Percentiles rank a stretch among this genome's conserved stretches.
Conservation (phyloP, 1,140 invertebrate genomes). For the Brachionus koreanus region DNA sequence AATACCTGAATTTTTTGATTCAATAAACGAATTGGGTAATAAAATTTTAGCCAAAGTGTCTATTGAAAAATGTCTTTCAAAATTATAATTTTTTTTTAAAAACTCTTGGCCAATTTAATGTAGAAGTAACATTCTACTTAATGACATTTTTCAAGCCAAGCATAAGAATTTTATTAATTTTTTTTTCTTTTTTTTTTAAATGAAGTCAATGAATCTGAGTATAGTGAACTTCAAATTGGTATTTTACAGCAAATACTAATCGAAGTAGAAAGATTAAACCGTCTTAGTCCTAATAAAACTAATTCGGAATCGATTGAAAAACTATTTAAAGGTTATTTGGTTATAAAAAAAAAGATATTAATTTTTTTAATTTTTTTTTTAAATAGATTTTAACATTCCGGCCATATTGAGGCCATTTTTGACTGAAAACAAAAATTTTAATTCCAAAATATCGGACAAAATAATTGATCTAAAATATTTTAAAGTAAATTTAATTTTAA, state of each 20-base stretch:
- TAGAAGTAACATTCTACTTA: not conserved
- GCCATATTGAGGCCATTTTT: not conserved
- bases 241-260: slow-evolving; percentile 34
- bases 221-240: slow-evolving; percentile 29
- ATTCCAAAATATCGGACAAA: not conserved
- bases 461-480: not conserved
- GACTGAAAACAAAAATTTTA: not conserved
- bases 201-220: slow-evolving; percentile 21
- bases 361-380: not conserved
- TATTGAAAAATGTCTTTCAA: not conserved
- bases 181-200: not conserved
- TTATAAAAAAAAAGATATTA: not conserved
- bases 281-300: not conserved
- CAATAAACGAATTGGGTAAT: slow-evolving; percentile 70
- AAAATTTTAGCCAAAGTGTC: slow-evolving; percentile 12
- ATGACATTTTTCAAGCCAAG: not conserved
- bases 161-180: not conserved
- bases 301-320: slow-evolving; percentile 10
- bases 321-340: slow-evolving; percentile 42
- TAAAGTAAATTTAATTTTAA: not conserved
- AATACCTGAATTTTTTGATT: slow-evolving; percentile 76
- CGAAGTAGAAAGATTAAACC: slow-evolving; percentile 5
- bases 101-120: not conserved
- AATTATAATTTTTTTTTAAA: not conserved
- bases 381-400: not conserved